Evolutionary conservation across 2,888 invertebrate genomes (phyloP), one percentile per base, ranked within the genome.

Genomic region (Ennomos fuscantarius): DNA sequence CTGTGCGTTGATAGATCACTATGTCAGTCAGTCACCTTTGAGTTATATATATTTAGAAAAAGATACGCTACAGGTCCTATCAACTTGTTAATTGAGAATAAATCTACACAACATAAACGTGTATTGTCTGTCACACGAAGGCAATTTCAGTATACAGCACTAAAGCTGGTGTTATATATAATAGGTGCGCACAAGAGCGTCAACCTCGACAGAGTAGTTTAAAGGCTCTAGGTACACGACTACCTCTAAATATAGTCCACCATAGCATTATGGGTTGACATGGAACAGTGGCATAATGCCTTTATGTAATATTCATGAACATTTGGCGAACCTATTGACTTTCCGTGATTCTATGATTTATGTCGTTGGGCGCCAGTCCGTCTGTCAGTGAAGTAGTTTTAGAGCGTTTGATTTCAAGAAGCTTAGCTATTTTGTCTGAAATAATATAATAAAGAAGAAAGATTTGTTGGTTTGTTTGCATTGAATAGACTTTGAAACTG

Each of bases 291-390:
- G 51, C 34, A 50, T 36, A 47, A 35, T 31, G 34, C 35, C 13
- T 43, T 57, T 43, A 60, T 63, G 57, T 48, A 62, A 51, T 60
- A 66, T 63, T 60, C 51, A 63, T 58, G 47, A n/a, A 36, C 41
- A 13, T 45, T 51, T 34, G 56, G 9, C 65, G 45, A 55, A 53
- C 47, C 53, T 55, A 58, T 66, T 58, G 57, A 55, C 59, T 66
- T 62, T 43, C 55, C 57, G 61, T 60, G 55, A 61, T 50, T 50
- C 59, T 55, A 54, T 60, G 56, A 65, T 59, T 65, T 57, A 48
- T 31, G 58, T 13, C n/a, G 43, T 36, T 37, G 45, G 62, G 63
- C 58, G 65, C 56, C 65, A 47, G 47, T 41, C 54, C 8, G 65
- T 65, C 65, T 63, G 43, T 2, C 32, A 8, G 9, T 24, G 48